Percentiles rank a stretch among this genome's conserved stretches.
Evolutionary conservation across 2,797 vertebrate genomes (phyloP).

Genomic region (Sebastolobus alascanus): DNA sequence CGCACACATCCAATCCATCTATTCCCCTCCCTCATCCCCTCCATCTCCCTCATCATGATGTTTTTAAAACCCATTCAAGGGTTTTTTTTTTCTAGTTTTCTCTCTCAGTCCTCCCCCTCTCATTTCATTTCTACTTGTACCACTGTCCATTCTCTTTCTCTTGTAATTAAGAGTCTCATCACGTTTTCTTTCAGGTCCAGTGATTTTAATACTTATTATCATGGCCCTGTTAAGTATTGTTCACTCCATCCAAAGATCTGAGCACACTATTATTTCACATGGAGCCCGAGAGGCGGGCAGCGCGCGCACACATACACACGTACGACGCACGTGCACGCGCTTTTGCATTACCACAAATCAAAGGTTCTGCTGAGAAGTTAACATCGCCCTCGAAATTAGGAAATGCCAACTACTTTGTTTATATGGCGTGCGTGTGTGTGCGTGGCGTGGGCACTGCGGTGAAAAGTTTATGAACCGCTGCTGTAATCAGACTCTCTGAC

Average conservation of each 20-base stretch:
- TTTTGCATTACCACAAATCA: constrained; percentile 58
- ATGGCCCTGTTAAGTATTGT: constrained; percentile 85
- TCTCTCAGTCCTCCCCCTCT: not conserved
- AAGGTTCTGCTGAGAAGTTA: constrained; percentile 60
- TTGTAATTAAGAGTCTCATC: constrained; percentile 77
- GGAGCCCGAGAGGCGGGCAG: constrained; percentile 44
- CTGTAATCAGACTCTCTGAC: constrained; percentile 68
- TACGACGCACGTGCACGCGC: not conserved
- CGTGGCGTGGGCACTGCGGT: constrained; percentile 20
- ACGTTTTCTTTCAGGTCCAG: constrained; percentile 83
- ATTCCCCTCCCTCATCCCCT: constrained; percentile 40
- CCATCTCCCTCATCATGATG: constrained; percentile 48
- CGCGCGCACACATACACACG: not conserved
- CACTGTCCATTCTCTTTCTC: constrained; percentile 14
- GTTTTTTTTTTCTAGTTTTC: constrained; percentile 3
- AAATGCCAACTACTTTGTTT: constrained; percentile 66
- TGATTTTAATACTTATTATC: constrained; percentile 86
- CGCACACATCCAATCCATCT: constrained; percentile 33
- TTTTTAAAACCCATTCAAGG: constrained; percentile 59
- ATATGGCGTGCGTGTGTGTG: constrained; percentile 17
- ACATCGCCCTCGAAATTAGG: constrained; percentile 69
- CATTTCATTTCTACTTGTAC: constrained; percentile 33
- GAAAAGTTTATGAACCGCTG: constrained; percentile 68
- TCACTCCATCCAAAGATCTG: constrained; percentile 79
- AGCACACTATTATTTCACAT: constrained; percentile 76